These are phyloP conservation scores for Epinotia nisella DNA, from an alignment of 2,888 invertebrate species.

Conservation along the genomic window DNA sequence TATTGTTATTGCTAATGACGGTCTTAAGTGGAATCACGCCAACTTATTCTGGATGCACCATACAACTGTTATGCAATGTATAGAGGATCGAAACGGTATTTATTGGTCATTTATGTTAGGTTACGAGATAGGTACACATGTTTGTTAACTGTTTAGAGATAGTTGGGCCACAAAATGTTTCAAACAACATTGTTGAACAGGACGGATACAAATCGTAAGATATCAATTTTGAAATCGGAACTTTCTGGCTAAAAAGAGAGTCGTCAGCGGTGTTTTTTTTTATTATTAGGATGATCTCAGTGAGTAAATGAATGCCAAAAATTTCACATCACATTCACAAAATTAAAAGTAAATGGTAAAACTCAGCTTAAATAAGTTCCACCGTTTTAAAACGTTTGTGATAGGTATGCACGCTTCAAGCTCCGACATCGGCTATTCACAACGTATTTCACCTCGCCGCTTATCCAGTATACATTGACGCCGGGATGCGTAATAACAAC, in stretches of 20 bases:
- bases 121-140: not conserved
- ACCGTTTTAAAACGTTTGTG: conserved; percentile 58
- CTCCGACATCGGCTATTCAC: conserved; percentile 58
- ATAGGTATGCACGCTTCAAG: conserved; percentile 57
- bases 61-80: conserved; percentile 20
- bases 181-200: not conserved
- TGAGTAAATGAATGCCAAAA: not conserved
- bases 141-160: not conserved
- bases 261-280: not conserved
- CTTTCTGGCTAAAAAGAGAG: too few species aligned
- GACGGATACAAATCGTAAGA: not conserved
- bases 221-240: not conserved
- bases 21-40: too few species aligned
- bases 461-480: not conserved
- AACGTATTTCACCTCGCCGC: not conserved
- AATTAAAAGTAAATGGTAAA: conserved; percentile 12
- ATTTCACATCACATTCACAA: not conserved
- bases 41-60: too few species aligned
- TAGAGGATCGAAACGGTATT: not conserved
- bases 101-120: not conserved
- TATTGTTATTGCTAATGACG: too few species aligned
- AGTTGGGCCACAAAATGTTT: not conserved
- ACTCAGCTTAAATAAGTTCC: conserved; percentile 27
- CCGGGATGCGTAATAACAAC: not conserved
- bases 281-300: not conserved